Conservation (phyloP, 2,888 invertebrate genomes). For the Tortricodes alternella region DNA sequence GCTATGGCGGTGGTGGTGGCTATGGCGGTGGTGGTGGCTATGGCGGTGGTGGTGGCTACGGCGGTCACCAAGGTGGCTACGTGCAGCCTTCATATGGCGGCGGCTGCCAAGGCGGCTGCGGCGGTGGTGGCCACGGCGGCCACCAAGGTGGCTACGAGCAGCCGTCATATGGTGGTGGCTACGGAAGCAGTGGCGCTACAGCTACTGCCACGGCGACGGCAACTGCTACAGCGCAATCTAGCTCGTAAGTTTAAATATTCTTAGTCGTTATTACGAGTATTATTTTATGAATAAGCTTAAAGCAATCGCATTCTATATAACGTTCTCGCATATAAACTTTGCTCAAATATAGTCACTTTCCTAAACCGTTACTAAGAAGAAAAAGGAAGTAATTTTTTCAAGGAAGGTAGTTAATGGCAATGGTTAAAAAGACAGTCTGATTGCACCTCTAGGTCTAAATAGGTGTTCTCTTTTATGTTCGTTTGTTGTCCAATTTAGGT, state of each 20-base stretch:
- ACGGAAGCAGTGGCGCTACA: constrained; percentile 31
- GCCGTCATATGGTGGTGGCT: constrained; percentile 31
- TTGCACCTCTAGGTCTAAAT: too few species aligned
- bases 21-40: constrained; percentile 24
- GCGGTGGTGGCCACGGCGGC: constrained; percentile 40
- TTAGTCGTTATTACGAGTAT: too few species aligned
- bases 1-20: constrained; percentile 6
- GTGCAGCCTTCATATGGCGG: constrained; percentile 27
- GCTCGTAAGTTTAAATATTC: constrained; percentile 32
- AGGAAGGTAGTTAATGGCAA: too few species aligned
- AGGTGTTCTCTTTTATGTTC: too few species aligned
- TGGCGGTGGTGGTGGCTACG: constrained; percentile 36
- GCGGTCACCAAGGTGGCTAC: constrained; percentile 37
- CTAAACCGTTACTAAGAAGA: too few species aligned
- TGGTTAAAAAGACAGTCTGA: too few species aligned
- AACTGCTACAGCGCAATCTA: constrained; percentile 41
- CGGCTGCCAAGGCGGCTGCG: constrained; percentile 27
- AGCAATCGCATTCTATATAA: too few species aligned
- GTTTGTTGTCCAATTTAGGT: constrained; percentile 15
- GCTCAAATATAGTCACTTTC: too few species aligned
- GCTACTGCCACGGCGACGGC: constrained; percentile 53
- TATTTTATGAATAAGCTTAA: too few species aligned
- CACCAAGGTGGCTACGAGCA: constrained; percentile 35
- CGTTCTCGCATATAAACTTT: too few species aligned
- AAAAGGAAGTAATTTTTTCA: too few species aligned